Conservation (phyloP, 2,888 invertebrate species). For the Myopa testacea region DNA sequence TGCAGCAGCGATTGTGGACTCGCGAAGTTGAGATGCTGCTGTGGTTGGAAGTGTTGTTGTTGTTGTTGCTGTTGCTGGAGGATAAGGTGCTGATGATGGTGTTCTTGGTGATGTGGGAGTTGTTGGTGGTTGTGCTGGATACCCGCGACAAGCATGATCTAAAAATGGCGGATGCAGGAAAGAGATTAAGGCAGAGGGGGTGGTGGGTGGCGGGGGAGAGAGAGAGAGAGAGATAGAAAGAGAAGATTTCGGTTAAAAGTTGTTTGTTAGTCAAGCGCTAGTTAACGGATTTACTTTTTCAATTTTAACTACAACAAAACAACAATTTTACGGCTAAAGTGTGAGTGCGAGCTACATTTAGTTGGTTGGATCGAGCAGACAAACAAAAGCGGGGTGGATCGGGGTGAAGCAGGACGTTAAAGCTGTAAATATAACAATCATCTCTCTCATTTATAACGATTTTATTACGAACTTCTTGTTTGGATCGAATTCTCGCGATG, state of each 20-base stretch:
- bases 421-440: too few relatives aligned
- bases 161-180: slow-evolving; percentile 55
- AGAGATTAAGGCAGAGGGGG: slow-evolving; percentile 14
- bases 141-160: slow-evolving; percentile 31
- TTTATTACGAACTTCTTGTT: neutral
- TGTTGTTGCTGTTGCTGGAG: slow-evolving; percentile 46
- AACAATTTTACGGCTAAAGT: slow-evolving; percentile 43
- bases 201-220: neutral
- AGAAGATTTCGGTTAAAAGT: slow-evolving; percentile 55
- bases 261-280: slow-evolving; percentile 52
- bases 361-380: slow-evolving; percentile 34
- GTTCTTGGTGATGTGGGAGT: slow-evolving; percentile 42
- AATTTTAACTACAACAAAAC: slow-evolving; percentile 37
- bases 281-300: slow-evolving; percentile 41
- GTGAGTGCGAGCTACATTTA: slow-evolving; percentile 50
- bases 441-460: neutral
- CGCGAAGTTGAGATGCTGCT: slow-evolving; percentile 56
- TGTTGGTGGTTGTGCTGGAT: slow-evolving; percentile 43
- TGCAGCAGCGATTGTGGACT: slow-evolving; percentile 57
- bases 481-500: too few relatives aligned
- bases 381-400: slow-evolving; percentile 41
- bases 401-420: neutral
- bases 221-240: slow-evolving; percentile 22
- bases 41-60: slow-evolving; percentile 48
- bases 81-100: slow-evolving; percentile 49